Percentiles rank a stretch among this genome's conserved stretches.
Evolutionary conservation across 2,113 vertebrate species (phyloP).

Genomic region (Rana temporaria): DNA sequence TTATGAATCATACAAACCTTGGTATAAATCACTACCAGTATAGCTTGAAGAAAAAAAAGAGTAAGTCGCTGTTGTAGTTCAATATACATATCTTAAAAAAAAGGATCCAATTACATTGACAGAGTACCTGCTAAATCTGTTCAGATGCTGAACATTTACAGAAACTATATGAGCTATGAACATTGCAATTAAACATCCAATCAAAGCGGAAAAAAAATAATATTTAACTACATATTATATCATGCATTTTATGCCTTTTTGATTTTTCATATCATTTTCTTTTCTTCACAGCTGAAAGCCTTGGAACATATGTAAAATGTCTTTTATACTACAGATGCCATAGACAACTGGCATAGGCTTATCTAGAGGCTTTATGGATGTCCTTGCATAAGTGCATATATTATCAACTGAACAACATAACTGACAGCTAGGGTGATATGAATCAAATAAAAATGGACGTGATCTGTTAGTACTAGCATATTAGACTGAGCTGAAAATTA

Average conservation of each 20-base stretch:
- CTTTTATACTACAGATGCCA: slow-evolving; percentile 43
- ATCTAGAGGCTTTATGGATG: not conserved
- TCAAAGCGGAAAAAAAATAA: slow-evolving; percentile 23
- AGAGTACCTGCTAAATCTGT: not conserved
- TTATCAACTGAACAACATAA: slow-evolving; percentile 54
- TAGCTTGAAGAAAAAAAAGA: not conserved
- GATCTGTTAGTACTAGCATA: slow-evolving; percentile 37
- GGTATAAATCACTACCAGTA: no score
- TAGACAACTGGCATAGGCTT: not conserved
- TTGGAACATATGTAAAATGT: slow-evolving; percentile 40
- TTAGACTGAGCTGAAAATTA: slow-evolving; percentile 51
- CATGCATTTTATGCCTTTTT: slow-evolving; percentile 14
- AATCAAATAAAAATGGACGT: slow-evolving; percentile 58
- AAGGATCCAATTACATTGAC: not conserved
- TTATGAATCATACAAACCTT: no score
- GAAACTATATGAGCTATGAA: slow-evolving; percentile 19
- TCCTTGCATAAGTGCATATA: slow-evolving; percentile 6
- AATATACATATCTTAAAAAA: slow-evolving; percentile 5
- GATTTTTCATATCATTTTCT: not conserved
- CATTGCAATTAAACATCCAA: slow-evolving; percentile 25
- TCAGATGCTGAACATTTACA: slow-evolving; percentile 11
- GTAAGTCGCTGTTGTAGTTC: not conserved
- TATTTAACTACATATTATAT: not conserved
- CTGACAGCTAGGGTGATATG: slow-evolving; percentile 53
- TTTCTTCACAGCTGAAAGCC: not conserved